Percentiles rank a stretch among this genome's conserved stretches.
Conservation (phyloP, 2,113 vertebrate genomes). For the Cyphomyrus discorhynchus region DNA sequence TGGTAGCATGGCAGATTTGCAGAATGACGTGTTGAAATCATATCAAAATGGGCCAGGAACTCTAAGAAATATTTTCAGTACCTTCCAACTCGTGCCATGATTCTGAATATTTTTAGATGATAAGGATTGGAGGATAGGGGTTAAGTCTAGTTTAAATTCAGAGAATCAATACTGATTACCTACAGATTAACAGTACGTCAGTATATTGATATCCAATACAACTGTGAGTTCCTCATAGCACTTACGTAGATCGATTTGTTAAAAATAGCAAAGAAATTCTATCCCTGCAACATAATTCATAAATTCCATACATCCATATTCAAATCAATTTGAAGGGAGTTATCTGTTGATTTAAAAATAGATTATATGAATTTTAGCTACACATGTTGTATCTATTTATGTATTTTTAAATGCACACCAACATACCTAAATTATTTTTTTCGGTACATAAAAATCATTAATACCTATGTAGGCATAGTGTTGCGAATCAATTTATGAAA, state of each 20-base stretch:
- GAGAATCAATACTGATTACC: background rate
- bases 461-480: background rate
- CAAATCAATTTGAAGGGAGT: background rate
- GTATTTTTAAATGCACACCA: background rate
- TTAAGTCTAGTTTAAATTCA: background rate
- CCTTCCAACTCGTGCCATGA: background rate
- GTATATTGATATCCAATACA: background rate
- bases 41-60: background rate
- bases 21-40: background rate
- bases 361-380: background rate
- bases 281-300: background rate
- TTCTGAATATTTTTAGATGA: background rate
- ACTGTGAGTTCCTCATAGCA: background rate
- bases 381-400: background rate
- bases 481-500: background rate
- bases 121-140: background rate
- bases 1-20: background rate
- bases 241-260: background rate
- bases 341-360: background rate
- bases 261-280: background rate
- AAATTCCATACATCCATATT: background rate
- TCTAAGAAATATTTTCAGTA: background rate
- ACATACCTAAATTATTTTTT: background rate
- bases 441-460: background rate
- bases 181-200: background rate